A percentile compares a stretch with the other conserved stretches of the same genome.
phyloP scores from a whole-genome alignment of 2,888 invertebrate genomes.

The Brenthis hecate region DNA sequence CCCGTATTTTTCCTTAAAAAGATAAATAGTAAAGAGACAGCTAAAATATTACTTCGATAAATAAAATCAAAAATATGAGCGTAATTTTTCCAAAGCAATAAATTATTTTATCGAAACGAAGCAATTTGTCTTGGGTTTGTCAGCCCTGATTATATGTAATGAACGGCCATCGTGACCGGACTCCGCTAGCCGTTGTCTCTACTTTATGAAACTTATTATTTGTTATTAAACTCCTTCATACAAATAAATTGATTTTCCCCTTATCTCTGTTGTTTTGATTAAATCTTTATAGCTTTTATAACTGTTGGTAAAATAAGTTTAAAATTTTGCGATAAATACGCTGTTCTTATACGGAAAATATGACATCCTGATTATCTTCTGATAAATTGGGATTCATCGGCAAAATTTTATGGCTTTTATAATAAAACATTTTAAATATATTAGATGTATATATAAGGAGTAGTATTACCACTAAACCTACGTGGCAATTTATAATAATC shows the following conservation, averaged over 20 bases:
- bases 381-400: no score
- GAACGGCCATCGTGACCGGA: slow-evolving; percentile 4
- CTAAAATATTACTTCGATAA: slow-evolving; percentile 2
- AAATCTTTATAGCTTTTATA: background rate
- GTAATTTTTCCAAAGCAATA: background rate
- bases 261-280: background rate
- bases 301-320: no score
- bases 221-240: slow-evolving; percentile 13
- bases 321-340: no score
- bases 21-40: background rate
- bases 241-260: slow-evolving; percentile 17
- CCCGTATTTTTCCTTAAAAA: no score
- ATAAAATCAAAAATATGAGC: background rate
- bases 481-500: no score
- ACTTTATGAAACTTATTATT: slow-evolving; percentile 14
- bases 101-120: background rate
- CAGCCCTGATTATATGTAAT: slow-evolving; percentile 4
- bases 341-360: no score
- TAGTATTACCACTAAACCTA: no score
- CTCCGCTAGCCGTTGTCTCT: background rate
- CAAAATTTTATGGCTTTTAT: no score
- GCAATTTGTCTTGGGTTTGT: background rate
- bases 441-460: no score
- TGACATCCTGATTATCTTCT: no score
- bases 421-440: no score